Evolutionary conservation across 2,797 vertebrate species (phyloP).

Genomic region (Iguana delicatissima): DNA sequence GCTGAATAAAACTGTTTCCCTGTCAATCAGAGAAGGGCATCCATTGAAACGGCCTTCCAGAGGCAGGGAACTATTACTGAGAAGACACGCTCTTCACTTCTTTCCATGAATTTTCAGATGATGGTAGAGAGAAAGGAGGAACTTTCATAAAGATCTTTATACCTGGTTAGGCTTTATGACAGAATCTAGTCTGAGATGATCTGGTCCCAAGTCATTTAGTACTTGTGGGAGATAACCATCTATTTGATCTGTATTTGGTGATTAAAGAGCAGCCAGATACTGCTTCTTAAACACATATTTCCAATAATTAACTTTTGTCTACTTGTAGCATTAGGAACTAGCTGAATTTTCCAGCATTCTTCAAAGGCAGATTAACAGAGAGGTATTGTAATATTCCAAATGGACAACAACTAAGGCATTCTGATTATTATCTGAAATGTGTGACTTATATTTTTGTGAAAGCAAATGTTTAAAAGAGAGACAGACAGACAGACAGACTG

Average conservation of each 20-base stretch:
- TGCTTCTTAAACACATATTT: neutral
- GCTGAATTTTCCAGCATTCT: neutral
- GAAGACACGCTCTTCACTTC: too few relatives aligned
- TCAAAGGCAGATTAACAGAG: neutral
- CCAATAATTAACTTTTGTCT: neutral
- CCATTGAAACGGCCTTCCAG: too few relatives aligned
- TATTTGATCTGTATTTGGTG: neutral
- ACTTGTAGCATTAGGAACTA: too few relatives aligned
- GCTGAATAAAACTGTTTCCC: neutral
- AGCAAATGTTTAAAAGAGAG: neutral
- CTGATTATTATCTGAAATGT: neutral
- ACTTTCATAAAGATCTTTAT: neutral
- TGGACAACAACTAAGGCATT: neutral
- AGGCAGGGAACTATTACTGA: too few relatives aligned
- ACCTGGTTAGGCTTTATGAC: neutral
- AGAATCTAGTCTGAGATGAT: neutral
- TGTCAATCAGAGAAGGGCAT: neutral
- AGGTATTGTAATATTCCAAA: neutral
- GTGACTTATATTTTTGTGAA: neutral
- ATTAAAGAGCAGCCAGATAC: neutral
- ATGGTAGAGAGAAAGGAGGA: neutral
- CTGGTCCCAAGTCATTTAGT: neutral
- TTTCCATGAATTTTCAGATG: neutral
- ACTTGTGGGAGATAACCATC: neutral
- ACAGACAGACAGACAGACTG: too few relatives aligned